Evolutionary conservation across 1,140 invertebrate genomes (phyloP).

Genomic region (Lepidurus arcticus): DNA sequence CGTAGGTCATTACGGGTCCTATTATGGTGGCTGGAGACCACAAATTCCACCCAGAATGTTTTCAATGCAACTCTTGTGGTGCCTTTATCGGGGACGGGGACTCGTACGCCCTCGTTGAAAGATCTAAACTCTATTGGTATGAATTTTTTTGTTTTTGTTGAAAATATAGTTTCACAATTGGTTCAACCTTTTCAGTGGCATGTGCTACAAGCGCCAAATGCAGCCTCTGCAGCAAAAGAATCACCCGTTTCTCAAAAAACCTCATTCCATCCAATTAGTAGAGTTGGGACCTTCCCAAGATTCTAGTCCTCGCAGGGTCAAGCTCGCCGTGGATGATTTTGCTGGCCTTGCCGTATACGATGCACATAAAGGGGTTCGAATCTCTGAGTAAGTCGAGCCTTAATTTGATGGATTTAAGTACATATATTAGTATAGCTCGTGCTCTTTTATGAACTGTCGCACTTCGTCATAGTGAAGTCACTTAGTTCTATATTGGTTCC

Average conservation of each 20-base stretch:
- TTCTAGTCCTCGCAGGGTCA: constrained; percentile 51
- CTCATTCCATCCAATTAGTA: constrained; percentile 71
- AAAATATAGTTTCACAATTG: background rate
- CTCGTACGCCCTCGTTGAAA: constrained; percentile 79
- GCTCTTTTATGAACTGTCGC: too few species aligned
- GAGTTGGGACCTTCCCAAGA: constrained; percentile 60
- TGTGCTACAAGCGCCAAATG: constrained; percentile 59
- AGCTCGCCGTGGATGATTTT: constrained; percentile 52
- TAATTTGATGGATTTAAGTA: background rate
- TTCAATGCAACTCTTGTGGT: constrained; percentile 74
- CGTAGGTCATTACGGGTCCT: constrained; percentile 75
- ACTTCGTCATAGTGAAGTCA: too few species aligned
- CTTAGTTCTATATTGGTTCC: too few species aligned
- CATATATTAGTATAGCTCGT: too few species aligned
- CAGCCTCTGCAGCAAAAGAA: constrained; percentile 54
- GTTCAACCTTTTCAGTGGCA: constrained; percentile 48
- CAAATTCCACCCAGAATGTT: constrained; percentile 93
- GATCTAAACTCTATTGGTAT: constrained; percentile 81
- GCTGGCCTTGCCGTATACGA: constrained; percentile 36
- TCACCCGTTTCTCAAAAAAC: constrained; percentile 47
- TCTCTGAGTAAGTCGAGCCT: constrained; percentile 41
- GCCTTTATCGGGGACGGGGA: constrained; percentile 85
- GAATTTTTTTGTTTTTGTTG: constrained; percentile 33
- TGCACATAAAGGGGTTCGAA: constrained; percentile 39
- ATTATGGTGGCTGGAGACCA: constrained; percentile 91